These are phyloP conservation scores for Neotoxoptera formosana DNA, from an alignment of 1,140 invertebrate species.

Conservation along the genomic window DNA sequence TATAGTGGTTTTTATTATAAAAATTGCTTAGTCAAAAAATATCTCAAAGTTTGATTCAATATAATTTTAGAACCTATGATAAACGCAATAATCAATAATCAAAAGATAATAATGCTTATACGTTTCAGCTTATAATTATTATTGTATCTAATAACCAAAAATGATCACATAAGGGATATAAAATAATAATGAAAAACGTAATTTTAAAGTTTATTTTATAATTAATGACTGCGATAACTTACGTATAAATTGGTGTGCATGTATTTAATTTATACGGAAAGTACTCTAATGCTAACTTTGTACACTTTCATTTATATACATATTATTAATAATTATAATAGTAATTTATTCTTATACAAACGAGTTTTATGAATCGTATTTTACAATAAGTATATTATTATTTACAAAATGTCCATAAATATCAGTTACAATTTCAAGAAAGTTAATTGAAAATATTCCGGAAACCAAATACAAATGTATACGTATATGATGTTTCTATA, in stretches of 20 bases:
- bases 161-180: background rate
- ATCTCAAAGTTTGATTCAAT: background rate
- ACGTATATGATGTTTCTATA: background rate
- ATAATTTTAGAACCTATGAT: too few species aligned
- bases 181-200: background rate
- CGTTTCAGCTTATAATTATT: too few species aligned
- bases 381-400: background rate
- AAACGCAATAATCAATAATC: too few species aligned
- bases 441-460: background rate
- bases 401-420: background rate
- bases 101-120: background rate
- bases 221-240: background rate
- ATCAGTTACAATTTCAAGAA: background rate
- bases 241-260: too few species aligned
- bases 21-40: background rate
- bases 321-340: too few species aligned
- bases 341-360: too few species aligned
- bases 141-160: background rate
- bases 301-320: background rate
- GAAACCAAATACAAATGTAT: background rate
- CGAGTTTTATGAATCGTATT: background rate
- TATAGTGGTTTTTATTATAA: background rate
- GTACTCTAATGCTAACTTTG: background rate
- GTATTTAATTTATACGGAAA: too few species aligned
- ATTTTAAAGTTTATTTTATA: background rate